phyloP scores from a whole-genome alignment of 2,888 invertebrate species.

The Drosophila borealis region DNA sequence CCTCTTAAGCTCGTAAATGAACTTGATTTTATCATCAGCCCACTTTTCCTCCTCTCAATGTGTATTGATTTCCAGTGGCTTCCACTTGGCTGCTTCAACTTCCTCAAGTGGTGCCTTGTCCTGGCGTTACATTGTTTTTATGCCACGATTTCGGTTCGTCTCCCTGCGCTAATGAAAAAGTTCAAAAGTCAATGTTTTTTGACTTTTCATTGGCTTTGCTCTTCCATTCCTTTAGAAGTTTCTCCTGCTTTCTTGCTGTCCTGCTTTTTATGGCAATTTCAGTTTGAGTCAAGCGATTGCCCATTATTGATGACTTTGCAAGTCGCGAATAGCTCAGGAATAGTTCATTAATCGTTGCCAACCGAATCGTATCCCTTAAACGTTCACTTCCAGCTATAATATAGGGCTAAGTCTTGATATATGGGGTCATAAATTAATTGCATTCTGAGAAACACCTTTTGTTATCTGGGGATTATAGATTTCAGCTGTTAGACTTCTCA shows the following conservation, averaged over 20 bases:
- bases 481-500: not conserved
- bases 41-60: slow-evolving; percentile 23
- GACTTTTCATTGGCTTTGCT: slow-evolving; percentile 40
- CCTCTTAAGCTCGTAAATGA: slow-evolving; percentile 73
- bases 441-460: not conserved
- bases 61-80: slow-evolving; percentile 75
- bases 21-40: slow-evolving; percentile 77
- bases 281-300: slow-evolving; percentile 46
- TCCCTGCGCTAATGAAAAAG: slow-evolving; percentile 74
- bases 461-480: not conserved
- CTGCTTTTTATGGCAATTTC: slow-evolving; percentile 51
- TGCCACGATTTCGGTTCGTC: slow-evolving; percentile 45
- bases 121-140: slow-evolving; percentile 65
- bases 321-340: slow-evolving; percentile 30
- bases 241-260: not conserved
- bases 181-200: slow-evolving; percentile 75
- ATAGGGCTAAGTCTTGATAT: not conserved
- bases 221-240: slow-evolving; percentile 40
- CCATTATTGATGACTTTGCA: slow-evolving; percentile 63
- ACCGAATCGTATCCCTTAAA: not conserved
- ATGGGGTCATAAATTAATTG: not conserved
- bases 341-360: slow-evolving; percentile 50
- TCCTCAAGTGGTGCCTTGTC: slow-evolving; percentile 55
- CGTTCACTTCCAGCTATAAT: no score
- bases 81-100: slow-evolving; percentile 71